Conservation (phyloP, 2,888 invertebrate genomes). For the Podotricha telesiphe region DNA sequence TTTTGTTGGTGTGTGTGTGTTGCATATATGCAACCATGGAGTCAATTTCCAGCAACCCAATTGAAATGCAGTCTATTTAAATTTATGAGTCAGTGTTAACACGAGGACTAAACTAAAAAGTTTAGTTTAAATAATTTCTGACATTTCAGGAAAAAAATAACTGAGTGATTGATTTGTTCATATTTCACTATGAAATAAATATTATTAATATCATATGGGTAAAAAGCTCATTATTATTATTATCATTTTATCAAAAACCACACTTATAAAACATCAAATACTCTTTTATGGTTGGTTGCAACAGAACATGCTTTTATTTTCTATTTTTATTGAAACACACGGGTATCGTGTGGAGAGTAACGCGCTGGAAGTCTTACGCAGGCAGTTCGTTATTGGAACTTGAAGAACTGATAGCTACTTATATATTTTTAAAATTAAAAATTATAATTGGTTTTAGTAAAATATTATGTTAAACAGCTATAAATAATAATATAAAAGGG, state of each 20-base stretch:
- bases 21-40: neutral
- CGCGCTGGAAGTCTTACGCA: slow-evolving; percentile 46
- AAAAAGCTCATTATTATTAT: no score
- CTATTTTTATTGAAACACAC: neutral
- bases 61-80: neutral
- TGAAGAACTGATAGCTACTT: neutral
- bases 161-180: no score
- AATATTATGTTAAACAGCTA: no score
- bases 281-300: neutral
- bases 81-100: neutral
- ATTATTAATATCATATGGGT: no score
- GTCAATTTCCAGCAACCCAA: no score
- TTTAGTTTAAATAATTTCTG: no score
- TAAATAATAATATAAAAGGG: no score
- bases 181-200: no score
- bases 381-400: neutral
- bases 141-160: no score
- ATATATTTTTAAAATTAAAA: no score
- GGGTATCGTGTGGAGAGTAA: neutral
- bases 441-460: no score
- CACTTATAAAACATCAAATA: neutral
- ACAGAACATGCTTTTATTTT: neutral
- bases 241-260: neutral
- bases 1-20: no score
- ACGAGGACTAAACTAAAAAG: neutral